Percentiles rank a stretch among this genome's conserved stretches.
Conservation (phyloP, 2,888 invertebrate genomes). For the Eupithecia insigniata region DNA sequence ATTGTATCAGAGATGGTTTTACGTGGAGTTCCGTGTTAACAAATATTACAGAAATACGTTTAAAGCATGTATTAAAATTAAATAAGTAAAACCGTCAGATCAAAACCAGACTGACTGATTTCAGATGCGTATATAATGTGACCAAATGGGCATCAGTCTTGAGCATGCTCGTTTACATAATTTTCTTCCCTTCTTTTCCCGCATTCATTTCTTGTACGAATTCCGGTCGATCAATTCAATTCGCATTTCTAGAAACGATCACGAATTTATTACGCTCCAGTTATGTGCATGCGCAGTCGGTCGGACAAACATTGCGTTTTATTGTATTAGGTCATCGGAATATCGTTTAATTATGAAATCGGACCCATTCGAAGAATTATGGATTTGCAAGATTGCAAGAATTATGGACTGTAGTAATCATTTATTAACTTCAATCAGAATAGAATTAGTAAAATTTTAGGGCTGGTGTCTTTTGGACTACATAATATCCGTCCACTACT, state of each 20-base stretch:
- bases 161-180: not conserved
- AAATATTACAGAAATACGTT: no score
- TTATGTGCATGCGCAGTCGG: slow-evolving; percentile 66
- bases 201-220: slow-evolving; percentile 33
- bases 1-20: no score
- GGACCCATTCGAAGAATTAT: slow-evolving; percentile 3
- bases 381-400: not conserved
- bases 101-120: not conserved
- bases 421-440: slow-evolving; percentile 1
- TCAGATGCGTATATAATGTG: not conserved
- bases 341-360: slow-evolving; percentile 47
- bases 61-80: no score
- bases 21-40: no score
- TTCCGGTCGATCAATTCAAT: slow-evolving; percentile 49
- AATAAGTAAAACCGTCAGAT: no score
- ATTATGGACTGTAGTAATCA: not conserved
- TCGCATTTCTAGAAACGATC: slow-evolving; percentile 55
- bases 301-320: slow-evolving; percentile 61
- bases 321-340: slow-evolving; percentile 50
- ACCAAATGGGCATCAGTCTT: not conserved
- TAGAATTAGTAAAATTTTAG: not conserved
- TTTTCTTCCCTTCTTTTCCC: not conserved
- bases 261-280: slow-evolving; percentile 70
- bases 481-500: no score
- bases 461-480: no score